Evolutionary conservation across 1,140 invertebrate species (phyloP), one percentile per base, ranked within the genome.

Genomic region (Cyphomyrmex costatus): DNA sequence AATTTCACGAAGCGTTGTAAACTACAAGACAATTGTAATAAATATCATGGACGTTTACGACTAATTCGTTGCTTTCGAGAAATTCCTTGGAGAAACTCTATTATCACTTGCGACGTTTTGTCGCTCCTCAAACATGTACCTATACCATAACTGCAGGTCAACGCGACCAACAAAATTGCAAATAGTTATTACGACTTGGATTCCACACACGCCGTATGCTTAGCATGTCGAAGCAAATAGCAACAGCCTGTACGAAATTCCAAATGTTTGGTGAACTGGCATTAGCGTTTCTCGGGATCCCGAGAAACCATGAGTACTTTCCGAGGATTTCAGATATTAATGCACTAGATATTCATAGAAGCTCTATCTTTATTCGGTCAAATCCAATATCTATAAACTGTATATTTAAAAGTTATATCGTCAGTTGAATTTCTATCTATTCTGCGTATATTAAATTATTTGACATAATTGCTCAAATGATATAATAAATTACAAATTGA

Each of bases 101-200:
- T 7, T 79, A 16, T 30, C 78, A 46, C 36, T 73, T 24, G n/a
- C 10, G 36, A 61, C 30, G 30, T 58, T 82, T 68, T 56, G 46
- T 46, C 24, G 24, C 21, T 82, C 10, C 33, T 30, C 46, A 33
- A 70, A 73, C 19, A 27, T 21, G 79, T 42, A n/a, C n/a, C n/a
- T n/a, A 42, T 42, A 42, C 36, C 24, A 24, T 30, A 46, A 73
- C 68, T 60, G n/a, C n/a, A n/a, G n/a, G 53, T 36, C 49, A 68
- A 70, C 19, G 46, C 6, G 24, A 0, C 7, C 36, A 42, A 27
- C 24, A 60, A 74, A 83, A 73, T 82, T 74, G 79, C 53, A 5
- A 82, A 73, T 42, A 73, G 66, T 82, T 73, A 82, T 82, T 82
- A 61, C 68, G 58, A 83, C 36, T 83, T 30, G 68, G 19, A 56